Percentiles rank a stretch among this genome's conserved stretches.
Evolutionary conservation across 2,888 invertebrate genomes (phyloP).

Genomic region (Rhingia campestris): DNA sequence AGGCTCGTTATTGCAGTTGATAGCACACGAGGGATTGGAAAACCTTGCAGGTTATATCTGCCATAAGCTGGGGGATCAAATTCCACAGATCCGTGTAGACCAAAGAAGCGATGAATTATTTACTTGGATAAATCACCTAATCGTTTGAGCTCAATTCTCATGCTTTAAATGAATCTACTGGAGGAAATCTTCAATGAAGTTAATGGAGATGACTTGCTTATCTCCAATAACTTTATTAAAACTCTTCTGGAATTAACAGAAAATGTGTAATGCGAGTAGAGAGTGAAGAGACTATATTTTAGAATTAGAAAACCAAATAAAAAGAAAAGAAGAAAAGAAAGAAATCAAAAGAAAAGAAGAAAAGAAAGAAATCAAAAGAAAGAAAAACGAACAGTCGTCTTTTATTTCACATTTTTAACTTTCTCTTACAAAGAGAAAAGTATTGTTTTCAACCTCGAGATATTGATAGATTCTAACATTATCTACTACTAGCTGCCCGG

Average conservation of each 20-base stretch:
- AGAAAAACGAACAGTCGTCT: no score
- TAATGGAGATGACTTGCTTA: constrained; percentile 28
- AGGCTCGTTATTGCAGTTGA: no score
- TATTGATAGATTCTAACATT: no score
- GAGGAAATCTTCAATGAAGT: constrained; percentile 26
- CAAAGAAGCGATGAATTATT: constrained; percentile 12
- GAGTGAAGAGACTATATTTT: constrained; percentile 15
- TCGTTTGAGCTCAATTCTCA: constrained; percentile 26
- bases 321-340: not conserved
- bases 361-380: not conserved
- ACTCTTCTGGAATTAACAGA: constrained; percentile 8
- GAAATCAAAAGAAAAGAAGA: not conserved
- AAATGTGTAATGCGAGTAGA: not conserved
- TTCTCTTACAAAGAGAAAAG: no score
- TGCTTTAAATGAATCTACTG: constrained; percentile 27
- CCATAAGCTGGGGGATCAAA: constrained; percentile 27
- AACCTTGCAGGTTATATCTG: constrained; percentile 59
- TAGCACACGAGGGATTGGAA: constrained; percentile 50
- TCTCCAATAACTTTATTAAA: constrained; percentile 1
- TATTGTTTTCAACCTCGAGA: no score
- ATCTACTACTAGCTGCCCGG: no score
- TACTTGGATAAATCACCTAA: constrained; percentile 53
- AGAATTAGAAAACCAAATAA: not conserved
- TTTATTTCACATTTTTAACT: no score
- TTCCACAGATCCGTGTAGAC: constrained; percentile 8